phyloP scores from a whole-genome alignment of 1,140 invertebrate genomes.

The Rhopalosiphum maidis region DNA sequence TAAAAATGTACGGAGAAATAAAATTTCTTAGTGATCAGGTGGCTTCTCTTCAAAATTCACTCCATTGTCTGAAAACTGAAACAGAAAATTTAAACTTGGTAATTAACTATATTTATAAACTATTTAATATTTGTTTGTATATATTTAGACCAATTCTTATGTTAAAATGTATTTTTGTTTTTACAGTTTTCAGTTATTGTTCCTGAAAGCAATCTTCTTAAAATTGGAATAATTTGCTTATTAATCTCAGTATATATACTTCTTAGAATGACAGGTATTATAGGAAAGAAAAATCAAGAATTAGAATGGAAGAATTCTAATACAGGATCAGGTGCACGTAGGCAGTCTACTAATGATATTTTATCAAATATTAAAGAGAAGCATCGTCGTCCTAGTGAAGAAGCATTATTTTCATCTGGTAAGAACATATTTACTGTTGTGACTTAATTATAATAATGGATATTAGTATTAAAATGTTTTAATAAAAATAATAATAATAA shows the following conservation, averaged over 20 bases:
- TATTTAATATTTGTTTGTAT: neutral
- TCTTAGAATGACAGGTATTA: neutral
- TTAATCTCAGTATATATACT: neutral
- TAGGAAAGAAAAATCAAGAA: constrained; percentile 9
- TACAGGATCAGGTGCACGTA: constrained; percentile 24
- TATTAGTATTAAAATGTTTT: neutral
- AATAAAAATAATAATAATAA: too few relatives aligned
- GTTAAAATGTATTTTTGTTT: neutral
- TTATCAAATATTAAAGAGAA: constrained; percentile 62
- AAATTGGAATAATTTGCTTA: constrained; percentile 28
- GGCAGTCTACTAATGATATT: constrained; percentile 60
- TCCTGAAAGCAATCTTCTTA: constrained; percentile 43
- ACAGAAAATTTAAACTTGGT: constrained; percentile 48
- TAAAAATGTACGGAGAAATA: constrained; percentile 63
- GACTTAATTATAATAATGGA: neutral
- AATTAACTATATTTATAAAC: neutral
- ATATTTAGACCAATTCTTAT: neutral
- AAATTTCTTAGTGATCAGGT: constrained; percentile 62
- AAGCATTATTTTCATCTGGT: constrained; percentile 74
- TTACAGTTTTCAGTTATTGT: constrained; percentile 41
- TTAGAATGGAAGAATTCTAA: constrained; percentile 36
- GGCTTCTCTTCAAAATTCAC: constrained; percentile 47
- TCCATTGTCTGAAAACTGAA: constrained; percentile 11
- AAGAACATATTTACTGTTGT: constrained; percentile 61
- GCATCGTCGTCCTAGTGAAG: constrained; percentile 77